Conservation (phyloP, 1,140 invertebrate species). For the Pristionchus pacificus region DNA sequence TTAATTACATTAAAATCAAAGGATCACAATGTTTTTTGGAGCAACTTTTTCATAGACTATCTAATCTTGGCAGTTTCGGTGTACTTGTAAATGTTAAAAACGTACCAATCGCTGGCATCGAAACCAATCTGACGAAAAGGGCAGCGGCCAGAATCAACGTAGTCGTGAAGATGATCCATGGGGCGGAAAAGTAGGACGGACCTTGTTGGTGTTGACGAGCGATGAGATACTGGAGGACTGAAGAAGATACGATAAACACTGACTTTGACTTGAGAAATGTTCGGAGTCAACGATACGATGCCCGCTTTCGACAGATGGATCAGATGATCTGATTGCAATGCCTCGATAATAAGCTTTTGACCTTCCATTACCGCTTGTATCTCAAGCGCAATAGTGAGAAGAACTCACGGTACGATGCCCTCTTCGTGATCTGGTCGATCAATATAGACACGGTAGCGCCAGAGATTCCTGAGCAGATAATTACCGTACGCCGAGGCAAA, state of each 20-base stretch:
- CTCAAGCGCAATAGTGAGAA: too few species aligned
- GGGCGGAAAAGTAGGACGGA: neutral
- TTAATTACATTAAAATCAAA: neutral
- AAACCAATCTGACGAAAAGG: neutral
- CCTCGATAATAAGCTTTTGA: neutral
- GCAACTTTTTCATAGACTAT: too few species aligned
- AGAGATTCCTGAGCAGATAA: neutral
- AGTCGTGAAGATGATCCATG: neutral
- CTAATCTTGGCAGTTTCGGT: too few species aligned
- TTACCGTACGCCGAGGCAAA: too few species aligned
- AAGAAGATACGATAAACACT: neutral
- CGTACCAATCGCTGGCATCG: neutral
- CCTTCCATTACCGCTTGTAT: too few species aligned
- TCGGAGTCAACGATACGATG: neutral
- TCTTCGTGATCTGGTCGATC: neutral
- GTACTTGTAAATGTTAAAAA: too few species aligned
- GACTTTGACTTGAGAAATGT: neutral
- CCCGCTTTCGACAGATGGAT: neutral
- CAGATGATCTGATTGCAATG: neutral
- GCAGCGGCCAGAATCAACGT: neutral
- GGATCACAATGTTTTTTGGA: too few species aligned
- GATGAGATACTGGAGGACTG: neutral
- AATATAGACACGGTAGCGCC: neutral
- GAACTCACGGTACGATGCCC: neutral
- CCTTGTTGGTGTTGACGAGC: neutral